Percentiles rank a stretch among this genome's conserved stretches.
These are phyloP conservation scores for Anthopleura sola DNA, from an alignment of 64 coral and sea anemone genomes.

Conservation along the genomic window DNA sequence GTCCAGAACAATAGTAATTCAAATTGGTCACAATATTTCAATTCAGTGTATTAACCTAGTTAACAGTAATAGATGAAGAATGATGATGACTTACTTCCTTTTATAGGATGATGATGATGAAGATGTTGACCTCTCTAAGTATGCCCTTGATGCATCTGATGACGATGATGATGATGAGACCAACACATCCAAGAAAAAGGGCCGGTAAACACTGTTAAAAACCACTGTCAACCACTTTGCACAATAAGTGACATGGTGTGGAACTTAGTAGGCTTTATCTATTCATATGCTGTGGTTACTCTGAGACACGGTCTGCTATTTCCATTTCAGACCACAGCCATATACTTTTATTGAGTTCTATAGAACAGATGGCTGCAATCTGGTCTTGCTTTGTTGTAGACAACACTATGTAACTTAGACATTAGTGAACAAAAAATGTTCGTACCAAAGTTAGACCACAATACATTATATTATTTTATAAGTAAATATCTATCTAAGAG, in stretches of 20 bases:
- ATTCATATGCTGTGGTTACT: background rate
- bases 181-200: slow-evolving; percentile 82
- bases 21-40: too few relatives aligned
- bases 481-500: too few relatives aligned
- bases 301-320: background rate
- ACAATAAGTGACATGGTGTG: background rate
- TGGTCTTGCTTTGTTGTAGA: too few relatives aligned
- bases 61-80: background rate
- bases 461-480: too few relatives aligned
- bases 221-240: background rate
- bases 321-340: too few relatives aligned
- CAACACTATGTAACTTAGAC: too few relatives aligned
- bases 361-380: too few relatives aligned
- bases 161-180: slow-evolving; percentile 53
- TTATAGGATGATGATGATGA: slow-evolving; percentile 67
- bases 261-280: background rate
- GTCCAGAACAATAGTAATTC: too few relatives aligned
- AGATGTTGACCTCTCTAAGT: slow-evolving; percentile 87
- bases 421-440: too few relatives aligned
- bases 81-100: background rate
- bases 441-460: too few relatives aligned
- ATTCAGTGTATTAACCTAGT: background rate
- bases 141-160: slow-evolving; percentile 76
- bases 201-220: slow-evolving; percentile 77
- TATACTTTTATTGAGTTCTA: too few relatives aligned